Conservation (phyloP, 2,113 vertebrate species). For the Tinamus guttatus region DNA sequence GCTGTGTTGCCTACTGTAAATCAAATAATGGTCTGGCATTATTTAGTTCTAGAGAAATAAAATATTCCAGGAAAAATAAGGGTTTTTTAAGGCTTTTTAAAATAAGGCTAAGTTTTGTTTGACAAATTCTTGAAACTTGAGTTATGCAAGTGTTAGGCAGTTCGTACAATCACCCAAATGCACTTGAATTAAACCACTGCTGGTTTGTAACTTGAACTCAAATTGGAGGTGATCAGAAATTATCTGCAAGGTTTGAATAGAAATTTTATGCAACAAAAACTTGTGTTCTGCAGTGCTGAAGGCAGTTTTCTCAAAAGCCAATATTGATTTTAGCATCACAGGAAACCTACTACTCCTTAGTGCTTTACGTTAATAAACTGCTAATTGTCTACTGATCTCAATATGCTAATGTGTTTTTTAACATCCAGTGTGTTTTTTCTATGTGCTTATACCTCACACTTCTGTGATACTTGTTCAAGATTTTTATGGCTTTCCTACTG, state of each 20-base stretch:
- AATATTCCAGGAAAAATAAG: too few species aligned
- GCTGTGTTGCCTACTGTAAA: not conserved
- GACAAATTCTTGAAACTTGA: not conserved
- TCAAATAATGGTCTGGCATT: not conserved
- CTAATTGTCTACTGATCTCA: slow-evolving; percentile 28
- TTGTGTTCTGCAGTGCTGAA: not conserved
- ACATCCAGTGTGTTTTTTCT: not conserved
- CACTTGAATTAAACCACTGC: not conserved
- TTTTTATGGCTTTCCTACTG: not conserved
- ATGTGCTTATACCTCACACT: not conserved
- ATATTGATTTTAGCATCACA: not conserved
- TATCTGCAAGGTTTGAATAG: not conserved
- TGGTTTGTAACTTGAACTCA: not conserved
- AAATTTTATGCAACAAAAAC: not conserved
- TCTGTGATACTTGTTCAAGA: not conserved
- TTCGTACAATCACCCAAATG: not conserved
- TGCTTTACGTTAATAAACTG: slow-evolving; percentile 34
- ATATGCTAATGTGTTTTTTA: not conserved
- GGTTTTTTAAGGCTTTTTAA: too few species aligned
- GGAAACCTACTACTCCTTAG: not conserved
- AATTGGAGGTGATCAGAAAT: not conserved
- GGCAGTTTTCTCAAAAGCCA: not conserved
- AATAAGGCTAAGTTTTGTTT: not conserved
- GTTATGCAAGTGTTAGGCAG: not conserved
- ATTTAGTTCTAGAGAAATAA: not conserved